These are phyloP conservation scores for Aethes cnicana DNA, from an alignment of 2,888 invertebrate genomes.

Conservation along the genomic window DNA sequence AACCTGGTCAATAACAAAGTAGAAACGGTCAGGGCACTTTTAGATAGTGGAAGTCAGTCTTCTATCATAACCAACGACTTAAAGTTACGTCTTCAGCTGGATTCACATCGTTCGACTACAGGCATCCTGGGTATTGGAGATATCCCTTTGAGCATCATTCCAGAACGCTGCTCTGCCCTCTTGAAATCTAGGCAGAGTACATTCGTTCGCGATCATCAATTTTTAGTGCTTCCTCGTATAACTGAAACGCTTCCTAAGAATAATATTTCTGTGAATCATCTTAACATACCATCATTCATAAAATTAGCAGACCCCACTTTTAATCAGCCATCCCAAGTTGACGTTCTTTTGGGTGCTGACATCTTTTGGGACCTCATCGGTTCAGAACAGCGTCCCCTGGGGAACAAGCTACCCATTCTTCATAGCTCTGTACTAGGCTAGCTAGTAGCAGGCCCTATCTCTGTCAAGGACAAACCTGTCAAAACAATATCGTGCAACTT, in stretches of 20 bases:
- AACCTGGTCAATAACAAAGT: slow-evolving; percentile 6
- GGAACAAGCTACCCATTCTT: neutral
- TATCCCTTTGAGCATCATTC: neutral
- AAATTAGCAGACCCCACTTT: slow-evolving; percentile 8
- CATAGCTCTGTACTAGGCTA: slow-evolving; percentile 7
- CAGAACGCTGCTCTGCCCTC: slow-evolving; percentile 1
- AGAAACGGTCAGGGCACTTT: slow-evolving; percentile 5
- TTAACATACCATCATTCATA: neutral
- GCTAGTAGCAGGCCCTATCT: slow-evolving; percentile 1
- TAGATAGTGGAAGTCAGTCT: slow-evolving; percentile 20
- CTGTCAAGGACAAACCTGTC: neutral
- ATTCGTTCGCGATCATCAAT: neutral
- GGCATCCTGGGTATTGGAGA: slow-evolving; percentile 22
- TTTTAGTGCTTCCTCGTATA: slow-evolving; percentile 11
- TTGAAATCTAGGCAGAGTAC: neutral
- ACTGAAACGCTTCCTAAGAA: slow-evolving; percentile 11
- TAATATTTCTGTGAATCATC: neutral
- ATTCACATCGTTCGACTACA: neutral
- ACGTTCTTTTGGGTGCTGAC: slow-evolving; percentile 8
- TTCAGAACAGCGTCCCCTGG: neutral
- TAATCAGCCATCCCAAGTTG: slow-evolving; percentile 9
- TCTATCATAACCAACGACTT: slow-evolving; percentile 18
- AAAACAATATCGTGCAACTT: too few relatives aligned
- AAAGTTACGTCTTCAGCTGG: neutral
- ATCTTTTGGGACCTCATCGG: slow-evolving; percentile 12